These are phyloP conservation scores for Condylura cristata DNA, from an alignment of 2,113 vertebrate genomes.

Conservation along the genomic window DNA sequence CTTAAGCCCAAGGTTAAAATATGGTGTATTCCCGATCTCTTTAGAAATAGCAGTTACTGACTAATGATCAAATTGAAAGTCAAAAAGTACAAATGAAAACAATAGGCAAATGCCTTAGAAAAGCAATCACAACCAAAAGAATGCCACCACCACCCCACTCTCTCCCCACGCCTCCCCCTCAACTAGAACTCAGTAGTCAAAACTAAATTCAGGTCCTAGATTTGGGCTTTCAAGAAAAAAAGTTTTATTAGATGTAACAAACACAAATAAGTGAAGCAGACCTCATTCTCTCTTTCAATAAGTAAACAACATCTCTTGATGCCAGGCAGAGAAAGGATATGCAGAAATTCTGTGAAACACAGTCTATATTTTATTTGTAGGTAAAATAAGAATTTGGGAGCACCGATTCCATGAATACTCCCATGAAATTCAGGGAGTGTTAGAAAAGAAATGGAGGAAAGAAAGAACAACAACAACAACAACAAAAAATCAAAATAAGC, in stretches of 20 bases:
- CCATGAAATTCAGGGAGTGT: conserved; percentile 31
- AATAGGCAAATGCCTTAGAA: neutral
- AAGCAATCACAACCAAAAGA: neutral
- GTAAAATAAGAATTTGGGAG: neutral
- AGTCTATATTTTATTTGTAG: neutral
- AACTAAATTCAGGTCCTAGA: neutral
- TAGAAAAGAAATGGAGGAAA: conserved; percentile 32
- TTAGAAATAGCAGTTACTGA: neutral
- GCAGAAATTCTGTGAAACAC: neutral
- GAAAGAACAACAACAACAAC: neutral
- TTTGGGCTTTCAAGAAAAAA: neutral
- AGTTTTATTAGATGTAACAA: neutral
- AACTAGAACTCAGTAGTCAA: neutral
- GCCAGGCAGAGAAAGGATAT: neutral
- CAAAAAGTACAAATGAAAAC: neutral
- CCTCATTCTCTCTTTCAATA: neutral
- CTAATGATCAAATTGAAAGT: neutral
- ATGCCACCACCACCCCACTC: too few relatives aligned
- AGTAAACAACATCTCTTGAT: neutral
- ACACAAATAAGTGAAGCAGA: neutral
- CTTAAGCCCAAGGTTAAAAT: neutral
- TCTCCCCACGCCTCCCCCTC: too few relatives aligned
- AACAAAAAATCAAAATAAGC: neutral
- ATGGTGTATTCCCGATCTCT: neutral
- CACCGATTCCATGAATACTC: too few relatives aligned